Base-by-base conservation (phyloP, 2,113 vertebrate genomes). In the Etheostoma spectabile region DNA sequence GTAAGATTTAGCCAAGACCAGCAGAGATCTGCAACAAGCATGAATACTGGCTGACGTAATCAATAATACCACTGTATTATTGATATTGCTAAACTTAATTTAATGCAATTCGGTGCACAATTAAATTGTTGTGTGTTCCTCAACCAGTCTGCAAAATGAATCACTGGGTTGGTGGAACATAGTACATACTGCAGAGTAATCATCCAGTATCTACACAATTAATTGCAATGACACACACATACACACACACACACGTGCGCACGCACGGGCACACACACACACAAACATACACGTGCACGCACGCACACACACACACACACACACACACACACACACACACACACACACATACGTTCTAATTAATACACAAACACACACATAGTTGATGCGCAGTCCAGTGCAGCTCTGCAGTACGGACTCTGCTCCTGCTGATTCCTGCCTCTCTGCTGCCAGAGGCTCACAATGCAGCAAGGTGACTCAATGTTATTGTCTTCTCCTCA, bases 401-500 rank as follows among this genome's bases (percentile, higher is more conserved):
- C 74, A 80, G 85, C 90, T 89, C 92, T 95, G 92, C 91, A 90
- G 93, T 80, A 68, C 11, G 75, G 52, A 82, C 81, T 88, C 80
- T 82, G 83, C 64, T 63, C 42, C 87, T 89, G 91, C 92, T 90
- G 85, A 90, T 84, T 88, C 70, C 89, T 79, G 84, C 90, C 89
- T 89, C 88, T 92, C 62, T 53, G 48, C 88, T 91, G 92, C 93
- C 91, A 93, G 89, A 74, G 90, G 91, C 91, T 91, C 85, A 92
- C 90, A 88, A 92, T 95, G 92, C 94, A 92, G 94, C 94, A 95
- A 95, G 95, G 95, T 95, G 95, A 95, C 93, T 94, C 94, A 93
- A 93, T 94, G 94, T 92, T 94, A 94, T 87, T 85, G 88, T 93
- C 85, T 91, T 87, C 84, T 92, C 92, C 72, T 88, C 86, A 71